Evolutionary conservation across 2,113 vertebrate genomes (phyloP).

Genomic region (Variabilichromis moorii): DNA sequence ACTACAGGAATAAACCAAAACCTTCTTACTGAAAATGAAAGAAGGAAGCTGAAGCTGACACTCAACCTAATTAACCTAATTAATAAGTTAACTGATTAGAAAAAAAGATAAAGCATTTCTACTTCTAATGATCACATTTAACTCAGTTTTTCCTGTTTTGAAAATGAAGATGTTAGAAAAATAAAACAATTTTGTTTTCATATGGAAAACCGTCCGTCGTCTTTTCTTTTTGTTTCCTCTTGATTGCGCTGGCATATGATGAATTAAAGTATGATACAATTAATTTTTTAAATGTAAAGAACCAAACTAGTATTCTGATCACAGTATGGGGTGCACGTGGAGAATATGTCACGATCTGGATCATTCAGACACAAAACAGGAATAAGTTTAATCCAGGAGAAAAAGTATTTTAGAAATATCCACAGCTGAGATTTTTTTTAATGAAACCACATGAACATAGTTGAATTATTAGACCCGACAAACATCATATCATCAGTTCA

Average conservation of each 20-base stretch:
- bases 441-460: not conserved
- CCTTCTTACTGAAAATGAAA: not conserved
- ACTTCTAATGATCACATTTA: not conserved
- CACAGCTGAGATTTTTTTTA: not conserved
- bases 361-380: not conserved
- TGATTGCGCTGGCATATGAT: not conserved
- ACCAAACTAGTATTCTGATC: not conserved
- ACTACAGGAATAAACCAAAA: not conserved
- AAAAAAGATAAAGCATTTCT: not conserved
- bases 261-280: not conserved
- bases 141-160: not conserved
- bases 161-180: not conserved
- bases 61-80: not conserved
- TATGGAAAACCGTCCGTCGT: not conserved
- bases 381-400: not conserved
- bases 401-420: not conserved
- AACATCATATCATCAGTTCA: not conserved
- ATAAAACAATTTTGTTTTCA: not conserved
- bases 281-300: not conserved
- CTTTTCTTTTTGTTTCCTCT: not conserved
- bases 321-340: rapidly evolving
- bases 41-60: not conserved
- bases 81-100: not conserved
- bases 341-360: not conserved
- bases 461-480: not conserved